A percentile compares a stretch with the other conserved stretches of the same genome.
Evolutionary conservation across 2,797 vertebrate species (phyloP).

Genomic region (Artibeus lituratus): DNA sequence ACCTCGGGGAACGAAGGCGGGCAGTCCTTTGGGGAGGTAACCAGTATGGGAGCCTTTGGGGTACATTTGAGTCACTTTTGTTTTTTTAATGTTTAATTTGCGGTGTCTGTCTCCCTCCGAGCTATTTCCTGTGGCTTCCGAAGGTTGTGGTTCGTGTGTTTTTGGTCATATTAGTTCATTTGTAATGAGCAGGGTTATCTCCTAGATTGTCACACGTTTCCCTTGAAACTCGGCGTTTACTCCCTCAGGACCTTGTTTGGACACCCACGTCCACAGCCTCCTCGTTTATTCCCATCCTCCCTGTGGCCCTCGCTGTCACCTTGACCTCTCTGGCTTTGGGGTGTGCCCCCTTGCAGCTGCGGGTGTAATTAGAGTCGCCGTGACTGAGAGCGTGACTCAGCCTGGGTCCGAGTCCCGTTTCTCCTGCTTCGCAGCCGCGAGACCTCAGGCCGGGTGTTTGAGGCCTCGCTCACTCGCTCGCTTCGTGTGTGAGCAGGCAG

Average conservation of each 20-base stretch:
- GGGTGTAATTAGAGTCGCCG: neutral
- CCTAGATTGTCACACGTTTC: neutral
- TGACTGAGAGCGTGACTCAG: neutral
- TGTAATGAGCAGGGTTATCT: conserved; percentile 21
- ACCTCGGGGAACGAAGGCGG: neutral
- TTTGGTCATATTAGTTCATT: neutral
- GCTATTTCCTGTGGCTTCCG: neutral
- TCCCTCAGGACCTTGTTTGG: neutral
- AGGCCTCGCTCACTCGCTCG: neutral
- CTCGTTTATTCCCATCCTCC: no score
- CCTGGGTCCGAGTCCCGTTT: neutral
- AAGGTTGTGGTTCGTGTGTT: neutral
- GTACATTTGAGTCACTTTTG: neutral
- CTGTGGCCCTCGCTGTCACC: neutral
- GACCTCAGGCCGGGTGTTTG: neutral
- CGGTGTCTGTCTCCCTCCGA: neutral
- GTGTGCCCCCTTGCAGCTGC: neutral
- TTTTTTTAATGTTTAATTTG: neutral
- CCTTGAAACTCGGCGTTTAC: neutral
- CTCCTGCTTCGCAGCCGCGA: neutral
- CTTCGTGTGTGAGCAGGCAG: neutral
- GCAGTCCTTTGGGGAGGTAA: neutral
- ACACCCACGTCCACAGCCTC: accelerated
- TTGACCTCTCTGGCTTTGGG: neutral
- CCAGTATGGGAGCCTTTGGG: neutral